Evolutionary conservation across 2,888 invertebrate species (phyloP).

Genomic region (Galeruca laticollis): DNA sequence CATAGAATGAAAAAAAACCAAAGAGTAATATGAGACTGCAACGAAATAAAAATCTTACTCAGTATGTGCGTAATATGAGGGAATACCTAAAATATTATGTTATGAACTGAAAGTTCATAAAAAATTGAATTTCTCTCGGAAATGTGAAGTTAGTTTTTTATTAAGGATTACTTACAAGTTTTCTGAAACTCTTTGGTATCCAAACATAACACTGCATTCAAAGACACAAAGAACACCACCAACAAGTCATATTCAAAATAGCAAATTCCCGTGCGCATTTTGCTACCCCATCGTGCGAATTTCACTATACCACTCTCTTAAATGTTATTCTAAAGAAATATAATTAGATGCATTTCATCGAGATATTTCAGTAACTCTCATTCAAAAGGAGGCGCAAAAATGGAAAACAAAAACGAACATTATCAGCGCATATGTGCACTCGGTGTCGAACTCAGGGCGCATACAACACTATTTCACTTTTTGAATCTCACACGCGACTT

Average conservation of each 20-base stretch:
- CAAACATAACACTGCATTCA: slow-evolving; percentile 46
- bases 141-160: neutral
- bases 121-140: too few relatives aligned
- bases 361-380: neutral
- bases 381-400: neutral
- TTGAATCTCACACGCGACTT: slow-evolving; percentile 18
- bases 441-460: slow-evolving; percentile 44
- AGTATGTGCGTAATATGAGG: too few relatives aligned
- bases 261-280: slow-evolving; percentile 45
- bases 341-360: neutral
- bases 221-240: slow-evolving; percentile 40
- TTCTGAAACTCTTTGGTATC: slow-evolving; percentile 58
- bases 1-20: too few relatives aligned
- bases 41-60: too few relatives aligned
- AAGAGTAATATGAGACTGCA: too few relatives aligned
- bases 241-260: slow-evolving; percentile 31
- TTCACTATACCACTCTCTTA: neutral
- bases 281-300: slow-evolving; percentile 41
- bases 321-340: neutral
- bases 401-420: slow-evolving; percentile 37
- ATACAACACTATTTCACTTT: slow-evolving; percentile 51
- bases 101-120: too few relatives aligned
- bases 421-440: slow-evolving; percentile 47
- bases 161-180: slow-evolving; percentile 54
- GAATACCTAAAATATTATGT: too few relatives aligned